phyloP scores from a whole-genome alignment of 2,797 vertebrate genomes.

The Enteromius mattozi region DNA sequence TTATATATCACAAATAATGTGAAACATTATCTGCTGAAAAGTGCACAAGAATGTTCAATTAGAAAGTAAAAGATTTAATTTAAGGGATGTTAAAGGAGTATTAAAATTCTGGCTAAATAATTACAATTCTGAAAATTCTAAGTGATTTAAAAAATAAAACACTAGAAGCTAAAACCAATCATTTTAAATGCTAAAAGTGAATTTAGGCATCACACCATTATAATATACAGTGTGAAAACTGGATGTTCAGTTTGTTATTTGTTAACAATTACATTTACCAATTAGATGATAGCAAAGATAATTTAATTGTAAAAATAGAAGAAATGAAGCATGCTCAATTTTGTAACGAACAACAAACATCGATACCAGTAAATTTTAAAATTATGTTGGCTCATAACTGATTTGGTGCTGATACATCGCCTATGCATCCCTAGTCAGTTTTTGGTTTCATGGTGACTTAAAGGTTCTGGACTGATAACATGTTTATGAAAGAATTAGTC shows the following conservation, averaged over 20 bases:
- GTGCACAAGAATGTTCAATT: background rate
- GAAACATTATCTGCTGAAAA: background rate
- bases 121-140: background rate
- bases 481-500: background rate
- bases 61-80: background rate
- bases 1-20: background rate
- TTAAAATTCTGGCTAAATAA: background rate
- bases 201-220: background rate
- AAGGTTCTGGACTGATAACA: background rate
- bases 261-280: background rate
- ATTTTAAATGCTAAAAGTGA: background rate
- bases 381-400: background rate
- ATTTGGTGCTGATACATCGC: background rate
- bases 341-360: no score
- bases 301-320: background rate
- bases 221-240: background rate
- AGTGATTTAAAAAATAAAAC: background rate
- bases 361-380: background rate
- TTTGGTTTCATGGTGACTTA: background rate
- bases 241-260: background rate
- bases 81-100: background rate
- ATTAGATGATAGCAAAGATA: background rate
- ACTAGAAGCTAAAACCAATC: background rate
- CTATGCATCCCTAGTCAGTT: background rate
- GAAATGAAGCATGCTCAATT: background rate